Evolutionary conservation across 2,113 vertebrate genomes (phyloP).

Genomic region (Rhipidura dahli): DNA sequence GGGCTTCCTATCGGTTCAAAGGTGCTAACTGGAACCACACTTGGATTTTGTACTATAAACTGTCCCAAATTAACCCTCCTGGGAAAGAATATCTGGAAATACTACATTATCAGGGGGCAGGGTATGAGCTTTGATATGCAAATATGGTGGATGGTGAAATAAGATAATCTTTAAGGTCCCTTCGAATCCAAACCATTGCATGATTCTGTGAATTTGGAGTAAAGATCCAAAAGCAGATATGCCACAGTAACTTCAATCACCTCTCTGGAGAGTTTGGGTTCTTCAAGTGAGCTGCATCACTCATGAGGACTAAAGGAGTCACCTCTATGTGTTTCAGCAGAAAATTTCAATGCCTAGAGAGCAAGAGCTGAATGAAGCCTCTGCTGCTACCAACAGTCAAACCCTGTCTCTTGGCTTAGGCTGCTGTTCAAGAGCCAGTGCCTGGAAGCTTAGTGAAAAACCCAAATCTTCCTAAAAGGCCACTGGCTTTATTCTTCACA

Average conservation of each 20-base stretch:
- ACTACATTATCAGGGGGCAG: neutral
- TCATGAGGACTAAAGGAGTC: neutral
- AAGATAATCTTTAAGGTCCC: neutral
- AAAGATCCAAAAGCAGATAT: neutral
- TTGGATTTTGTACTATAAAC: neutral
- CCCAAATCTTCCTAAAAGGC: neutral
- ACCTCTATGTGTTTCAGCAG: neutral
- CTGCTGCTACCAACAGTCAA: neutral
- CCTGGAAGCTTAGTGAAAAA: neutral
- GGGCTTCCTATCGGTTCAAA: neutral
- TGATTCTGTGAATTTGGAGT: neutral
- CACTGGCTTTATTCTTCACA: neutral
- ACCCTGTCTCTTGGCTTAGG: neutral
- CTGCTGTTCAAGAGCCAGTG: neutral
- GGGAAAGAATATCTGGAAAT: neutral
- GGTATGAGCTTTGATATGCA: neutral
- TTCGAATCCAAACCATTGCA: neutral
- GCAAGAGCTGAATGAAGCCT: neutral
- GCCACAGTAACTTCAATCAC: neutral
- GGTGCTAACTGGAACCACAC: neutral
- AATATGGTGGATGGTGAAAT: neutral
- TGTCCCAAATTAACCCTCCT: neutral
- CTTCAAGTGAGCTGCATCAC: neutral
- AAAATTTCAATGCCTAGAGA: neutral
- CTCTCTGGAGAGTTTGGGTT: neutral